These are phyloP conservation scores for Pachyuromys duprasi DNA, from an alignment of 2,797 vertebrate species.

Conservation along the genomic window DNA sequence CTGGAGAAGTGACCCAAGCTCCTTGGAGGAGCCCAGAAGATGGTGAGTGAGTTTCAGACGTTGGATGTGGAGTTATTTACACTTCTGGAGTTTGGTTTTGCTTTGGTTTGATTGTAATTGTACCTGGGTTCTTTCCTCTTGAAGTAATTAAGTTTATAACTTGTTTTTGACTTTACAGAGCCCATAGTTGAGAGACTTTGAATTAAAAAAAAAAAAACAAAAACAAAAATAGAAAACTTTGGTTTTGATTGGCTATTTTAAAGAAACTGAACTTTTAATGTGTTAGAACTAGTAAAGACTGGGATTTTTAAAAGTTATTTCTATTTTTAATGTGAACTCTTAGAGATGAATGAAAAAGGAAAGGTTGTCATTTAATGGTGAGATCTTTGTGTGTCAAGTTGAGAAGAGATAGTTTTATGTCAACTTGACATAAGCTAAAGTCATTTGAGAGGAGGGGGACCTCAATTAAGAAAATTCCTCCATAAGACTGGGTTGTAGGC, in stretches of 20 bases:
- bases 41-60: neutral
- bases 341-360: no score
- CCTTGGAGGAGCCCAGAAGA: neutral
- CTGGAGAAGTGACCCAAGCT: neutral
- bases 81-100: neutral
- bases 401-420: neutral
- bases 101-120: neutral
- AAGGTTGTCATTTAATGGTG: no score
- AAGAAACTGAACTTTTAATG: neutral
- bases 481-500: neutral
- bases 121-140: neutral
- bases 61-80: neutral
- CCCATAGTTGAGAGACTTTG: no score
- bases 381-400: neutral
- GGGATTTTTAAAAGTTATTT: neutral
- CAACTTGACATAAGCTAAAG: neutral
- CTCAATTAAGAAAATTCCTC: neutral
- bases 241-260: neutral
- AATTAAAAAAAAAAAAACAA: no score
- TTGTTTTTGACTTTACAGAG: neutral
- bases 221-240: neutral
- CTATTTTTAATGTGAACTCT: neutral
- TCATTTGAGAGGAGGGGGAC: neutral
- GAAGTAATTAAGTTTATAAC: neutral
- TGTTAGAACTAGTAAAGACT: neutral